Conservation (phyloP, 2,113 vertebrate genomes). For the Dipodomys stephensi region DNA sequence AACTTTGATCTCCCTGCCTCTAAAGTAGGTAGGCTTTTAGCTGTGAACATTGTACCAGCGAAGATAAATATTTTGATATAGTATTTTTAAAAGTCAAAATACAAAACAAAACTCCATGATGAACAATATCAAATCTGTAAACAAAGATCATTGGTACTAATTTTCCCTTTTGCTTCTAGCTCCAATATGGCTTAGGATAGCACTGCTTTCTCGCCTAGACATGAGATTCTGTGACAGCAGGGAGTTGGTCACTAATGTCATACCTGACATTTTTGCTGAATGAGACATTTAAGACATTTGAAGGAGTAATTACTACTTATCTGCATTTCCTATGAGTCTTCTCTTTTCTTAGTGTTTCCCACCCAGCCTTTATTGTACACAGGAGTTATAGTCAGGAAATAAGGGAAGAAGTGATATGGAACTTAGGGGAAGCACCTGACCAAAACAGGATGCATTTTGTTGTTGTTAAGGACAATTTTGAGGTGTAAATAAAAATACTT, state of each 20-base stretch:
- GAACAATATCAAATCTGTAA: not conserved
- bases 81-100: slow-evolving; percentile 7
- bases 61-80: not conserved
- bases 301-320: not conserved
- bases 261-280: not conserved
- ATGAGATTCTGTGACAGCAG: not conserved
- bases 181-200: not conserved
- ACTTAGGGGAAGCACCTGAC: not conserved
- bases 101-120: too few relatives aligned
- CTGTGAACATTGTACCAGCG: too few relatives aligned
- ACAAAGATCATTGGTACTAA: not conserved
- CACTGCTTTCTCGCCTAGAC: not conserved
- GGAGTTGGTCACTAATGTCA: not conserved
- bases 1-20: too few relatives aligned
- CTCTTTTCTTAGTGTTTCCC: not conserved
- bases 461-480: not conserved
- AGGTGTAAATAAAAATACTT: not conserved
- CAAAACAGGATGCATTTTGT: not conserved
- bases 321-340: not conserved
- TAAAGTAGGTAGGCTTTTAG: too few relatives aligned
- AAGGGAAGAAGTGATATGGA: not conserved
- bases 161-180: not conserved
- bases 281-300: not conserved
- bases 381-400: not conserved
- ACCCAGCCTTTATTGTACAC: not conserved